These are phyloP conservation scores for Bagarius yarrelli DNA, from an alignment of 2,113 vertebrate species.

Conservation along the genomic window DNA sequence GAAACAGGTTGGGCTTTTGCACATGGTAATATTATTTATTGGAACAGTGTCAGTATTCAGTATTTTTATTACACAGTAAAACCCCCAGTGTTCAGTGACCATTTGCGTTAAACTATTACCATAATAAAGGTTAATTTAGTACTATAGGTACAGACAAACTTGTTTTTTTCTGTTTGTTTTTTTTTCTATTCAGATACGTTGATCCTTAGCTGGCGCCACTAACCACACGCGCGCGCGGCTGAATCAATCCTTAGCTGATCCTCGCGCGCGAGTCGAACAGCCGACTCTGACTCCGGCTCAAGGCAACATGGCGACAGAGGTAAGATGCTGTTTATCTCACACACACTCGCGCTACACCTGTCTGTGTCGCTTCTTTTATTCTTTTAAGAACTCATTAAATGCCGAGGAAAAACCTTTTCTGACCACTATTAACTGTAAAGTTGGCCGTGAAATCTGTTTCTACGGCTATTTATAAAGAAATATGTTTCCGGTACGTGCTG, in stretches of 20 bases:
- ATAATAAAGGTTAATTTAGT: background rate
- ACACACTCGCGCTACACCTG: constrained; percentile 19
- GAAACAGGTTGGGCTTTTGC: no score
- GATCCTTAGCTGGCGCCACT: background rate
- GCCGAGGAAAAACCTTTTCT: background rate
- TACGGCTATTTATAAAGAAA: background rate
- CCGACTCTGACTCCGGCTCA: constrained; percentile 47
- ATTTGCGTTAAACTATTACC: background rate
- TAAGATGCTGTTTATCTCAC: constrained; percentile 53
- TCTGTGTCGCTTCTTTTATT: background rate
- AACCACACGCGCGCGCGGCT: background rate
- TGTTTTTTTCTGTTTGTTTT: background rate
- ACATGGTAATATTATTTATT: background rate
- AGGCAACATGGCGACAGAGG: constrained; percentile 74
- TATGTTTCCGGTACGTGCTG: background rate
- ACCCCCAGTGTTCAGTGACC: background rate
- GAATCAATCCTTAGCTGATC: background rate
- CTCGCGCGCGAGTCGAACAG: background rate
- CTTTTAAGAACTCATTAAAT: background rate
- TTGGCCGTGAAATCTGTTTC: background rate
- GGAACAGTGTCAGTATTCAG: background rate
- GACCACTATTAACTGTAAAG: background rate
- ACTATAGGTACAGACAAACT: background rate
- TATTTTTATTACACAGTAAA: background rate
- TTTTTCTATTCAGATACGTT: background rate